Evolutionary conservation across 2,888 invertebrate species (phyloP).

Genomic region (Hyppa rectilinea): DNA sequence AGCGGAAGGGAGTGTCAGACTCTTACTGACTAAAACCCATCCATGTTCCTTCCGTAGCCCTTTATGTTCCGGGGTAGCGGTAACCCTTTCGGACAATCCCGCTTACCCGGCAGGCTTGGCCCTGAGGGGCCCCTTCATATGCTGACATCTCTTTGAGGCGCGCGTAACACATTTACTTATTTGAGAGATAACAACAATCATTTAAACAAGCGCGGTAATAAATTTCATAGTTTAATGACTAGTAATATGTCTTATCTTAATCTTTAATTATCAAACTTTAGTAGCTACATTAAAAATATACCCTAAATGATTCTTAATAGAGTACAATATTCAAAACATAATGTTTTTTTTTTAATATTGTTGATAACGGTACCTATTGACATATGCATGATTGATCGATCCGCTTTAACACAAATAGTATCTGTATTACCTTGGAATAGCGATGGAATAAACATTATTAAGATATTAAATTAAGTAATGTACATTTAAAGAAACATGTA

Average conservation of each 20-base stretch:
- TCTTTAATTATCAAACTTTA: conserved; percentile 15
- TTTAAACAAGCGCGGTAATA: not conserved
- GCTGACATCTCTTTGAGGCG: too few relatives aligned
- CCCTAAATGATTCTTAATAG: not conserved
- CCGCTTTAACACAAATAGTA: conserved; percentile 10
- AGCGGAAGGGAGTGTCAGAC: too few relatives aligned
- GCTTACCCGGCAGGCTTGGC: too few relatives aligned
- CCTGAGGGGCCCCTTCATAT: too few relatives aligned
- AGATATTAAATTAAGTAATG: conserved; percentile 27
- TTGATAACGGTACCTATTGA: conserved; percentile 13
- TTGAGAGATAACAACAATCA: conserved; percentile 4
- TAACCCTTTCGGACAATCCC: too few relatives aligned
- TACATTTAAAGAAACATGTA: conserved; percentile 1
- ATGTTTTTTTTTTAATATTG: not conserved
- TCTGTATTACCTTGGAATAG: conserved; percentile 37
- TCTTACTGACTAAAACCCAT: too few relatives aligned
- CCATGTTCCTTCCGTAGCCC: too few relatives aligned
- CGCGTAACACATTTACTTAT: too few relatives aligned
- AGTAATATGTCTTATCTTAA: conserved; percentile 15
- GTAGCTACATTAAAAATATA: not conserved
- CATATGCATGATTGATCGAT: conserved; percentile 31
- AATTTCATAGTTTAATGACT: conserved; percentile 4
- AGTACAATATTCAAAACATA: not conserved
- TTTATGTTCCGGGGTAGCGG: too few relatives aligned
- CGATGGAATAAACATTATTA: conserved; percentile 35